phyloP scores from a whole-genome alignment of 92 coral and sea anemone species.

The Epizoanthus rinbou region DNA sequence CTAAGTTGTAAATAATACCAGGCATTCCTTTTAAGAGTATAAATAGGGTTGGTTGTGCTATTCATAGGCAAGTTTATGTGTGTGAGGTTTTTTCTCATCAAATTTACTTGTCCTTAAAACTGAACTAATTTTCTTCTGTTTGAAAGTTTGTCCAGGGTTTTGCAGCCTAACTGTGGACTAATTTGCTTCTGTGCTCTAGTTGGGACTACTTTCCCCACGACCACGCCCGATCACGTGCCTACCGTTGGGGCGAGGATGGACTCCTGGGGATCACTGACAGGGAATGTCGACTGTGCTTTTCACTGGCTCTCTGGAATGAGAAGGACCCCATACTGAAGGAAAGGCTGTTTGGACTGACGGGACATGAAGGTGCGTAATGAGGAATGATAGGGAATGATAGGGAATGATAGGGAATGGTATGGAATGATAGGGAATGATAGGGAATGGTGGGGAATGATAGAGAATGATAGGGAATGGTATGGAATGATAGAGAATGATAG shows the following conservation, averaged over 20 bases:
- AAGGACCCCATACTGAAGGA: constrained; percentile 84
- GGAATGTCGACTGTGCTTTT: constrained; percentile 76
- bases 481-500: too few relatives aligned
- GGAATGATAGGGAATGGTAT: too few relatives aligned
- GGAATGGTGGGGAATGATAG: too few relatives aligned
- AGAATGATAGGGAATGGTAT: too few relatives aligned
- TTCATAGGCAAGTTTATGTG: background rate
- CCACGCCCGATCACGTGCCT: constrained; percentile 81
- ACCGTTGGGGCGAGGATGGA: constrained; percentile 97
- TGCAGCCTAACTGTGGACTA: too few relatives aligned
- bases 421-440: too few relatives aligned
- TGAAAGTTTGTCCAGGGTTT: too few relatives aligned
- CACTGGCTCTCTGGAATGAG: constrained; percentile 86
- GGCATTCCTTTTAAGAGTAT: too few relatives aligned
- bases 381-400: background rate
- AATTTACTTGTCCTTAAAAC: background rate
- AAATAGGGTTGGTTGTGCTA: background rate
- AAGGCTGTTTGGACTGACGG: constrained; percentile 83
- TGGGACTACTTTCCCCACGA: constrained; percentile 85
- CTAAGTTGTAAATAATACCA: too few relatives aligned
- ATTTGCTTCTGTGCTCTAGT: too few relatives aligned
- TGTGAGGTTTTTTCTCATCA: background rate
- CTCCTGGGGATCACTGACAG: constrained; percentile 84
- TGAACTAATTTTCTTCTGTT: too few relatives aligned
- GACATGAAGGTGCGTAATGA: constrained; percentile 64